A percentile compares a stretch with the other conserved stretches of the same genome.
Conservation (phyloP, 1,140 invertebrate species). For the Conopomorpha cramerella region DNA sequence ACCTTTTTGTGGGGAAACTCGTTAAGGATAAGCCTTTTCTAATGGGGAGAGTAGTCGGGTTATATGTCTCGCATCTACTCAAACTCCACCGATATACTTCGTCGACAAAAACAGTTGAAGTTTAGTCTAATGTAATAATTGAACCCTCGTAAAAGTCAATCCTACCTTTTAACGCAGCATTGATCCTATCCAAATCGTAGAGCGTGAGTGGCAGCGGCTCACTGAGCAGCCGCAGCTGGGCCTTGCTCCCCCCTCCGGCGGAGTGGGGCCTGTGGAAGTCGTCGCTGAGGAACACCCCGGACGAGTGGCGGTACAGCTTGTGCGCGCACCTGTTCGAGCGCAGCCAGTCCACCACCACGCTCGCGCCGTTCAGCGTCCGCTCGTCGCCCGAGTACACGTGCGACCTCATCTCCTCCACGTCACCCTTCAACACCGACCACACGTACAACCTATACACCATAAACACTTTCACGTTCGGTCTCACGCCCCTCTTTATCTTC, state of each 20-base stretch:
- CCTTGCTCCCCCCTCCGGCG: conserved; percentile 28
- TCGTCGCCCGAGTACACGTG: conserved; percentile 38
- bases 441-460: conserved; percentile 48
- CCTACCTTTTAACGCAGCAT: conserved; percentile 55
- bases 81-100: too few relatives aligned
- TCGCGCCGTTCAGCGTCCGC: conserved; percentile 40
- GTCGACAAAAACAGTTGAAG: too few relatives aligned
- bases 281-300: conserved; percentile 51
- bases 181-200: conserved; percentile 52
- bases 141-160: too few relatives aligned
- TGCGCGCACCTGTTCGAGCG: conserved; percentile 46
- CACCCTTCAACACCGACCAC: conserved; percentile 43
- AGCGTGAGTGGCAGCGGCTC: conserved; percentile 49
- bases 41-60: too few relatives aligned
- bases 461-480: conserved; percentile 32
- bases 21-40: too few relatives aligned
- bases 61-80: too few relatives aligned
- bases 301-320: conserved; percentile 50
- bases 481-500: conserved; percentile 44
- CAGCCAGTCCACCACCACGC: conserved; percentile 48
- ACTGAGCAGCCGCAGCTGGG: conserved; percentile 37
- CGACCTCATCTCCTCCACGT: conserved; percentile 32
- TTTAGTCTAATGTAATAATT: too few relatives aligned
- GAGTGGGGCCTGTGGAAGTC: conserved; percentile 29
- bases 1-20: too few relatives aligned